Percentiles rank a stretch among this genome's conserved stretches.
These are phyloP conservation scores for Aphidoletes aphidimyza DNA, from an alignment of 2,888 invertebrate genomes.

Conservation along the genomic window DNA sequence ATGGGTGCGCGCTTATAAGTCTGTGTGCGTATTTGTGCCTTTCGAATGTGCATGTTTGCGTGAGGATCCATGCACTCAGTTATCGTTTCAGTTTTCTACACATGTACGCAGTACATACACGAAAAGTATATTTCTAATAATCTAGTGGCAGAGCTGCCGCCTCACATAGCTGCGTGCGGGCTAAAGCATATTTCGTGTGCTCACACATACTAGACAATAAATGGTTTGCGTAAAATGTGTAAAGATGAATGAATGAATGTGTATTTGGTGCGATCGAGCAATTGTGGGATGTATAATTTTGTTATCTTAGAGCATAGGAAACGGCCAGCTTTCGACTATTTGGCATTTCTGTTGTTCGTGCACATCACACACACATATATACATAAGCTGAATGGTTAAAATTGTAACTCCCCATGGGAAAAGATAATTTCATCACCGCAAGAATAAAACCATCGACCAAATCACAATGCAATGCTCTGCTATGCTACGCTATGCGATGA, in stretches of 20 bases:
- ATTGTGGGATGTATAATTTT: conserved; percentile 42
- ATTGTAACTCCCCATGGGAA: conserved; percentile 36
- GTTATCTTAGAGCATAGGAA: conserved; percentile 32
- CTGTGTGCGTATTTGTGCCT: neutral
- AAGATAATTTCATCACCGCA: conserved; percentile 25
- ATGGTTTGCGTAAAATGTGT: neutral
- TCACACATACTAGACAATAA: neutral
- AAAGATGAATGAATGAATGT: neutral
- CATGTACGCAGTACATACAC: neutral
- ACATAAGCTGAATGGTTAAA: conserved; percentile 4
- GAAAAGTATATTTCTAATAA: neutral
- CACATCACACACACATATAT: too few relatives aligned
- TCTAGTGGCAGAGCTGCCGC: neutral
- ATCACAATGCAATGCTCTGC: neutral
- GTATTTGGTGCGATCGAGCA: neutral
- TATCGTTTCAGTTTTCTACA: neutral
- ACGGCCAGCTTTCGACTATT: conserved; percentile 37
- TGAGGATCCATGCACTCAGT: neutral
- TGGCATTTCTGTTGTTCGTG: conserved; percentile 13
- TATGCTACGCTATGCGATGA: too few relatives aligned
- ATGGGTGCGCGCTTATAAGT: neutral
- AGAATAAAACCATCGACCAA: neutral
- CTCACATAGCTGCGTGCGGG: neutral
- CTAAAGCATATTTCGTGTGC: neutral
- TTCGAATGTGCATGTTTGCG: neutral